Conservation (phyloP, 2,888 invertebrate species). For the Ferrisia virgata region DNA sequence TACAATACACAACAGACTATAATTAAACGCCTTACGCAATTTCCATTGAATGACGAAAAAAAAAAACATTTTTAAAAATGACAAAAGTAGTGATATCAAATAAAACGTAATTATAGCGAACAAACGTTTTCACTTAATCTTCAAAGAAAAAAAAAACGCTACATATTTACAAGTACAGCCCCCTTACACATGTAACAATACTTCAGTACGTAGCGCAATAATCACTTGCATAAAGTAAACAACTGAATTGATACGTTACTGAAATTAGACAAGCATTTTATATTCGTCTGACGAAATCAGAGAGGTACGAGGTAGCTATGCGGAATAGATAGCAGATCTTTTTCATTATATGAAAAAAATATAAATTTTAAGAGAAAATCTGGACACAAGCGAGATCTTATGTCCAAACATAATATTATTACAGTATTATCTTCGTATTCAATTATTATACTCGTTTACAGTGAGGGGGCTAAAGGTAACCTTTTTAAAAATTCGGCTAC, state of each 20-base stretch:
- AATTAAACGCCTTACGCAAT: neutral
- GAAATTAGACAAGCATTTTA: too few relatives aligned
- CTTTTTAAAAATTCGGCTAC: neutral
- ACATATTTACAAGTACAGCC: neutral
- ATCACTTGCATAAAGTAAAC: too few relatives aligned
- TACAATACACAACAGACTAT: slow-evolving; percentile 23
- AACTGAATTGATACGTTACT: too few relatives aligned
- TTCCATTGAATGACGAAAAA: neutral
- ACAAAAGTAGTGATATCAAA: slow-evolving; percentile 12
- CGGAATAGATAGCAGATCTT: too few relatives aligned
- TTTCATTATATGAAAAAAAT: neutral
- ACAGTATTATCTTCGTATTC: neutral
- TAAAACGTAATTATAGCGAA: neutral
- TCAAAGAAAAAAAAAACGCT: neutral
- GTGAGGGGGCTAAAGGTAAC: neutral
- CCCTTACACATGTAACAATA: too few relatives aligned
- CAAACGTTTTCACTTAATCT: neutral
- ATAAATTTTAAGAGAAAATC: neutral
- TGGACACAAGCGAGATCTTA: neutral
- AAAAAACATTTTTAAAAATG: neutral
- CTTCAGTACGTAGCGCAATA: too few relatives aligned
- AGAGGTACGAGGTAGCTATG: too few relatives aligned
- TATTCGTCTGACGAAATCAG: too few relatives aligned
- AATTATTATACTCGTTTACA: neutral
- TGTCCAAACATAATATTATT: neutral